phyloP scores from a whole-genome alignment of 2,113 vertebrate species.

The Acanthisitta chloris region DNA sequence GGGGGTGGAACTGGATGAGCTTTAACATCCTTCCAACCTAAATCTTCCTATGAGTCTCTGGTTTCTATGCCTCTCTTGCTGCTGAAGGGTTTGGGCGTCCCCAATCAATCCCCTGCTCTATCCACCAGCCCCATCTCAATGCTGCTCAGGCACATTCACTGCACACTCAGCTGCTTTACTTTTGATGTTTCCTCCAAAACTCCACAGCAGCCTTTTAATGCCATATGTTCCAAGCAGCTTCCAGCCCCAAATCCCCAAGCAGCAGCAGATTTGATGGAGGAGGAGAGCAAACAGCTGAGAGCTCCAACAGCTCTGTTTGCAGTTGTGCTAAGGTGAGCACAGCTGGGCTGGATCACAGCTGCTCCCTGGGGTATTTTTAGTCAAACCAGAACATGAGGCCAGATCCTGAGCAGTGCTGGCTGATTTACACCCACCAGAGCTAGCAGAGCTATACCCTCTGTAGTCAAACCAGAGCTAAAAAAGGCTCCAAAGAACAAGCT shows the following conservation, averaged over 20 bases:
- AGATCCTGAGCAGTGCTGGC: background rate
- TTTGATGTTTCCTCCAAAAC: background rate
- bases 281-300: background rate
- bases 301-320: background rate
- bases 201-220: background rate
- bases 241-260: background rate
- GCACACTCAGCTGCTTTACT: background rate
- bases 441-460: background rate
- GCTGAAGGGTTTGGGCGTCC: background rate
- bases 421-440: slow-evolving; percentile 34
- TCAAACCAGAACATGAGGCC: background rate
- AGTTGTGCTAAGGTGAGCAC: slow-evolving; percentile 28
- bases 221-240: background rate
- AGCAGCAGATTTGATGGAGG: background rate
- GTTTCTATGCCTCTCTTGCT: background rate
- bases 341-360: slow-evolving; percentile 27
- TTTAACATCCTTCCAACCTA: background rate
- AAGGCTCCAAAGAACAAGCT: background rate
- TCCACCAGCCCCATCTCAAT: background rate
- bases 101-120: background rate
- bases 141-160: background rate
- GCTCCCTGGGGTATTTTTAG: slow-evolving; percentile 44
- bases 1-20: background rate
- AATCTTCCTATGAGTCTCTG: background rate
- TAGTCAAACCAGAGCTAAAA: slow-evolving; percentile 24